Conservation (phyloP, 2,888 invertebrate genomes). For the Chloromyia formosa region DNA sequence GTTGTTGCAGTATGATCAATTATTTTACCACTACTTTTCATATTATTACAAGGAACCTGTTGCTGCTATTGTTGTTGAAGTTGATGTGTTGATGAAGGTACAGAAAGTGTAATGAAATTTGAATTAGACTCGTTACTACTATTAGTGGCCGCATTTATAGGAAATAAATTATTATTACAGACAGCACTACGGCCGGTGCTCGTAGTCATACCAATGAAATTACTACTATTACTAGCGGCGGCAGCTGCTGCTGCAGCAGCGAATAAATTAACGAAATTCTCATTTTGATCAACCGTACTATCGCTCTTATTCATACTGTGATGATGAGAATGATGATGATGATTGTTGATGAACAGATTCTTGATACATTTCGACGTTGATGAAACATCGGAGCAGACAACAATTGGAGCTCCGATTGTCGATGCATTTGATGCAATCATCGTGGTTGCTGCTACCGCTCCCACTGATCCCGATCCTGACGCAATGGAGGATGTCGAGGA, state of each 20-base stretch:
- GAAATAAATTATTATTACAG: constrained; percentile 18
- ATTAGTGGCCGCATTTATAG: constrained; percentile 8
- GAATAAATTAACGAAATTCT: constrained; percentile 25
- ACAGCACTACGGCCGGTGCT: neutral
- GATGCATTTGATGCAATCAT: neutral
- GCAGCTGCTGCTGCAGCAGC: neutral
- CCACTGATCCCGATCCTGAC: neutral
- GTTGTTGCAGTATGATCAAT: constrained; percentile 35
- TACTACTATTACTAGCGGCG: neutral
- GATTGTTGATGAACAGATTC: constrained; percentile 29
- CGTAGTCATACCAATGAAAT: neutral
- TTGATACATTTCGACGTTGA: constrained; percentile 16
- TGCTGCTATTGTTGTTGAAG: neutral
- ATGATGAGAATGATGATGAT: neutral
- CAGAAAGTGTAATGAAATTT: constrained; percentile 36
- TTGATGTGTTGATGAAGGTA: constrained; percentile 12
- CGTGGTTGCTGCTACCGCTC: too few relatives aligned
- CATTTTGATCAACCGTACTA: constrained; percentile 1
- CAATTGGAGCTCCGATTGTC: neutral
- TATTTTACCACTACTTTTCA: constrained; percentile 17
- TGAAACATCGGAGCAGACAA: constrained; percentile 1
- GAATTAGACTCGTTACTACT: constrained; percentile 24
- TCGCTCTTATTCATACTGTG: constrained; percentile 2
- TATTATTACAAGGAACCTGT: constrained; percentile 18
- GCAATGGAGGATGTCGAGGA: neutral